Evolutionary conservation across 2,797 vertebrate species (phyloP).

Genomic region (Eremophila alpestris): DNA sequence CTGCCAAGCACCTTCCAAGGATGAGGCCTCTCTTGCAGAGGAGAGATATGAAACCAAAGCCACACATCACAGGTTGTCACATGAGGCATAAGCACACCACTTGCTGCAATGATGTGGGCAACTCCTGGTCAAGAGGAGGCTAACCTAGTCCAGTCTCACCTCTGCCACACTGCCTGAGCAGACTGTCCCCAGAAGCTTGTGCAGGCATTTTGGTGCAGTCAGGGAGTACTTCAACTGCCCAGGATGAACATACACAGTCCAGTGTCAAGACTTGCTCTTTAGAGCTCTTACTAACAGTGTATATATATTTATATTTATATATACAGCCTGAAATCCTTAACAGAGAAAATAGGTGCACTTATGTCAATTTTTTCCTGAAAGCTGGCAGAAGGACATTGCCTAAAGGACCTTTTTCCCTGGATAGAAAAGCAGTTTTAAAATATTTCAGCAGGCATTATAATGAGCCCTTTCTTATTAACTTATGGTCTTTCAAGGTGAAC

Average conservation of each 20-base stretch:
- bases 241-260: not conserved
- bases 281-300: accelerated
- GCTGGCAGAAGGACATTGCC: not conserved
- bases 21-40: not conserved
- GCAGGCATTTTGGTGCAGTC: not conserved
- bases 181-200: not conserved
- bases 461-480: not conserved
- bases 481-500: not conserved
- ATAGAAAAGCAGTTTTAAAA: not conserved
- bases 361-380: not conserved
- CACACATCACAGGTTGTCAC: accelerated
- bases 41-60: accelerated
- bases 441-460: not conserved
- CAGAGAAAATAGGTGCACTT: not conserved
- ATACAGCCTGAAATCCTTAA: not conserved
- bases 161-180: not conserved
- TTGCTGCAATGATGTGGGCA: not conserved
- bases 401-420: not conserved
- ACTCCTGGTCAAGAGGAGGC: not conserved
- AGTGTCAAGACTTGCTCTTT: not conserved
- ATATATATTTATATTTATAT: too few relatives aligned
- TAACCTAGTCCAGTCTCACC: not conserved
- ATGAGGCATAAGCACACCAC: accelerated
- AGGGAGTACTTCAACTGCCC: not conserved
- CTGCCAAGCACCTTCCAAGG: not conserved